Conservation (phyloP, 2,888 invertebrate species). For the Drosophila suboccidentalis region DNA sequence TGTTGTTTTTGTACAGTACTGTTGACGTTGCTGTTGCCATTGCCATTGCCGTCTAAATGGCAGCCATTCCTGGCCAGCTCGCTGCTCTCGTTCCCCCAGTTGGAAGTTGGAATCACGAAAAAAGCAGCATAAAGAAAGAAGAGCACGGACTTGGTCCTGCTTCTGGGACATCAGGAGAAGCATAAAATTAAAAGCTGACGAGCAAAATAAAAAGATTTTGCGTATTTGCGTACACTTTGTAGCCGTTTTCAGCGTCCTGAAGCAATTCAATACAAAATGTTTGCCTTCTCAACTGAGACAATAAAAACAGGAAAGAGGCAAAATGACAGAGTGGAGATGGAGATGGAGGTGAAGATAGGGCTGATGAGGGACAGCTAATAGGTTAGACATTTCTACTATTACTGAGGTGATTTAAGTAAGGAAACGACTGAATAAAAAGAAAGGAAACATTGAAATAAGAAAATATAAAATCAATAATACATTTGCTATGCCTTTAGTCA, state of each 20-base stretch:
- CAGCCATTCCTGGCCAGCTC: conserved; percentile 51
- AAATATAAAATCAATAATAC: neutral
- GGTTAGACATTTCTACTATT: neutral
- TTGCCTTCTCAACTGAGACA: conserved; percentile 33
- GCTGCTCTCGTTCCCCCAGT: conserved; percentile 17
- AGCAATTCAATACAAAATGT: conserved; percentile 58
- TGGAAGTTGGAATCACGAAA: conserved; percentile 22
- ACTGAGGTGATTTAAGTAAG: neutral
- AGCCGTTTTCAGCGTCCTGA: conserved; percentile 41
- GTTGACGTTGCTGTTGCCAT: conserved; percentile 57
- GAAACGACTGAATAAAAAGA: neutral
- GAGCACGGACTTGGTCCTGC: conserved; percentile 16
- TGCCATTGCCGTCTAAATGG: conserved; percentile 59
- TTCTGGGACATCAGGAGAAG: conserved; percentile 46
- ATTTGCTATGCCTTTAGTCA: too few species aligned
- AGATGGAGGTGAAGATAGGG: neutral
- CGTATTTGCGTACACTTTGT: conserved; percentile 70
- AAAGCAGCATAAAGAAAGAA: conserved; percentile 39
- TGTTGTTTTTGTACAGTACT: conserved; percentile 3
- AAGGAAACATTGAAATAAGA: neutral
- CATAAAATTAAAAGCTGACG: conserved; percentile 83
- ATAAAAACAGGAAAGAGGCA: conserved; percentile 32
- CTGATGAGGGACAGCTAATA: conserved; percentile 35
- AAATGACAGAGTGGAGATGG: neutral
- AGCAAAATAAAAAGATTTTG: conserved; percentile 82